Conservation (phyloP, 2,113 vertebrate genomes). For the Lagopus muta region DNA sequence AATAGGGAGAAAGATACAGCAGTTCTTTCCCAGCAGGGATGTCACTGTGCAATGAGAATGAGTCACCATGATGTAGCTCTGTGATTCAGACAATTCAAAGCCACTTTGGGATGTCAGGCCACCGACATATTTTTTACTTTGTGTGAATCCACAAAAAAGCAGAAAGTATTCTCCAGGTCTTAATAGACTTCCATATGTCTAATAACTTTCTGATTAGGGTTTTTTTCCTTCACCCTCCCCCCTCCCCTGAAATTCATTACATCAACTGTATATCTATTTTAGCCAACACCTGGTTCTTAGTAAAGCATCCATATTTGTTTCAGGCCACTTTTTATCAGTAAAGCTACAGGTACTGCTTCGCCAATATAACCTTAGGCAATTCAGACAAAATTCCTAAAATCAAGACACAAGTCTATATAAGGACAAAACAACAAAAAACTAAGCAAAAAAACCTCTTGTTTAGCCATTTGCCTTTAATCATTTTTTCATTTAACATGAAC, state of each 20-base stretch:
- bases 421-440: not conserved
- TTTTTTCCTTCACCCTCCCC: not conserved
- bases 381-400: not conserved
- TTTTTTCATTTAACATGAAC: not conserved
- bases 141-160: not conserved
- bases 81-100: constrained; percentile 46
- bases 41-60: not conserved
- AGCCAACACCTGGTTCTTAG: not conserved
- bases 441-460: not conserved
- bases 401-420: not conserved
- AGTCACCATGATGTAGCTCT: constrained; percentile 46
- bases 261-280: not conserved
- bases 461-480: not conserved
- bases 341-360: not conserved
- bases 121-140: not conserved
- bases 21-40: constrained; percentile 17
- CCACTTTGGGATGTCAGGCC: constrained; percentile 15
- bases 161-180: not conserved
- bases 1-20: not conserved
- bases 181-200: not conserved
- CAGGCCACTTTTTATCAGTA: not conserved
- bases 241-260: not conserved
- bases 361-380: not conserved
- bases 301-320: not conserved
- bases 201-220: not conserved